These are phyloP conservation scores for Dicyrtomina minuta DNA, from an alignment of 2,888 invertebrate genomes.

Conservation along the genomic window DNA sequence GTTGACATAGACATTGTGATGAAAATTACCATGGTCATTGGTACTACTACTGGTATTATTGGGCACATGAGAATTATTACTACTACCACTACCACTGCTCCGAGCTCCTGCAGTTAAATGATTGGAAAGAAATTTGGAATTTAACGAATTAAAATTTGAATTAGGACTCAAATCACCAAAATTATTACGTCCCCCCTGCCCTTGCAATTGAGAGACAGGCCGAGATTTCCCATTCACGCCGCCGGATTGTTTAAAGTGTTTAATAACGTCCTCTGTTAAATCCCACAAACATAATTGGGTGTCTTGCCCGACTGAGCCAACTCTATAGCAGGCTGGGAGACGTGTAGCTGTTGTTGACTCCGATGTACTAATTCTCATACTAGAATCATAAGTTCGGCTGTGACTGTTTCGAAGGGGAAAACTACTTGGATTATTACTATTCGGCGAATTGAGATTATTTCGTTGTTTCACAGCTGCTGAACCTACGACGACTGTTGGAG, in stretches of 20 bases:
- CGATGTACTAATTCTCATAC: conserved; percentile 40
- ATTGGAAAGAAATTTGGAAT: too few species aligned
- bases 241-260: too few species aligned
- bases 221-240: conserved; percentile 42
- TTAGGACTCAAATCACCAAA: conserved; percentile 49
- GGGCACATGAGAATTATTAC: conserved; percentile 1
- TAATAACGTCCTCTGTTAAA: conserved; percentile 89
- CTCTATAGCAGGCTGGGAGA: conserved; percentile 67
- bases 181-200: too few species aligned
- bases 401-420: conserved; percentile 41
- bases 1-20: neutral
- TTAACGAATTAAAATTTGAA: conserved; percentile 49
- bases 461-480: conserved; percentile 22
- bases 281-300: conserved; percentile 98
- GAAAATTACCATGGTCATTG: neutral
- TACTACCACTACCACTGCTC: neutral
- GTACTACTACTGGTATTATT: neutral
- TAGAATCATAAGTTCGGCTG: conserved; percentile 42
- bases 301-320: conserved; percentile 96
- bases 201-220: conserved; percentile 51
- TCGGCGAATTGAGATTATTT: conserved; percentile 21
- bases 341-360: conserved; percentile 54
- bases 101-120: too few species aligned
- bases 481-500: too few species aligned
- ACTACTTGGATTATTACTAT: neutral